A percentile compares a stretch with the other conserved stretches of the same genome.
Conservation (phyloP, 53 echinoderm and acorn worm species). For the Luidia sarsii region DNA sequence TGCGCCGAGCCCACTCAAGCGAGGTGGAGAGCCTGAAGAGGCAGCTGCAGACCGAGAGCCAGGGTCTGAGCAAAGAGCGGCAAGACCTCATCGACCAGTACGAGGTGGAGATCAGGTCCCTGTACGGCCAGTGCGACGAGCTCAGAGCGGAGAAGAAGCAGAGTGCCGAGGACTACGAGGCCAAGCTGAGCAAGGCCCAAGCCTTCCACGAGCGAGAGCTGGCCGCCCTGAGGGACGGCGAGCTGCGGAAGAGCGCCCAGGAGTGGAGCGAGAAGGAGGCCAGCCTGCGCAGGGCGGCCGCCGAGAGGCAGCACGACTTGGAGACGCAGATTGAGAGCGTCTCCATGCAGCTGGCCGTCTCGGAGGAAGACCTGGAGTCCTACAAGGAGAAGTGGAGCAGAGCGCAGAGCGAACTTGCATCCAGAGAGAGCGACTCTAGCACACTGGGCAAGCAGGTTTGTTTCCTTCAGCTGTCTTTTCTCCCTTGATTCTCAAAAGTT, state of each 20-base stretch:
- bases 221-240: slow-evolving; percentile 70
- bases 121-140: slow-evolving; percentile 63
- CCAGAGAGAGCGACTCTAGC: slow-evolving; percentile 59
- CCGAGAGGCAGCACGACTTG: slow-evolving; percentile 78
- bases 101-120: slow-evolving; percentile 66
- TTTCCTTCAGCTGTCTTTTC: background rate
- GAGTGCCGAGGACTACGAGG: slow-evolving; percentile 81
- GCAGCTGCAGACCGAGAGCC: slow-evolving; percentile 47
- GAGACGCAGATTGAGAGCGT: slow-evolving; percentile 74
- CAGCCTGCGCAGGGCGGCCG: slow-evolving; percentile 62
- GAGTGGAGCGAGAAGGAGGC: slow-evolving; percentile 86
- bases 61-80: slow-evolving; percentile 66
- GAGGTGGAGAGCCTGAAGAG: slow-evolving; percentile 72
- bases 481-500: no score
- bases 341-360: slow-evolving; percentile 72
- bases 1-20: slow-evolving; percentile 61
- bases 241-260: slow-evolving; percentile 59
- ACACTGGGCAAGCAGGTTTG: slow-evolving; percentile 69
- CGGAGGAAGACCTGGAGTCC: slow-evolving; percentile 80
- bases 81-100: slow-evolving; percentile 62
- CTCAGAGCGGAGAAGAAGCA: slow-evolving; percentile 72
- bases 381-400: slow-evolving; percentile 66
- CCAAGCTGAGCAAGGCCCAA: slow-evolving; percentile 84
- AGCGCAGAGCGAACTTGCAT: slow-evolving; percentile 69
- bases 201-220: slow-evolving; percentile 94